Conservation (phyloP, 2,888 invertebrate genomes). For the Drosophila colorata region DNA sequence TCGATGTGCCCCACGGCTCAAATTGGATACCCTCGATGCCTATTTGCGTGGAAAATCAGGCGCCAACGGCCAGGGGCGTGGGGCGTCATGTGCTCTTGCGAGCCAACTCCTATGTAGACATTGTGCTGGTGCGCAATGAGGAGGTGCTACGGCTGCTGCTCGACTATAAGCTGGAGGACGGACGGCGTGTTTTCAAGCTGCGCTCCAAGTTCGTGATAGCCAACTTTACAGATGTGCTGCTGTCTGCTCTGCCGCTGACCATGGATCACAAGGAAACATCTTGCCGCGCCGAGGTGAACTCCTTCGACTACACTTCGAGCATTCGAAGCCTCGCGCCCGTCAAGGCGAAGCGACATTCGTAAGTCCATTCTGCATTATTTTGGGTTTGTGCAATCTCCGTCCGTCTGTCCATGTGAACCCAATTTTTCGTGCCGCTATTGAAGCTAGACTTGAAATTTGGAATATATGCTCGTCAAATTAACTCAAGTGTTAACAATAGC, state of each 20-base stretch:
- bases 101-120: conserved; percentile 67
- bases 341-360: conserved; percentile 61
- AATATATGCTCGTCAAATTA: no score
- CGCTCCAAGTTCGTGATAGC: conserved; percentile 80
- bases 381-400: no score
- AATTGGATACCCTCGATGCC: conserved; percentile 78
- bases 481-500: no score
- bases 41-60: conserved; percentile 70
- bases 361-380: not conserved
- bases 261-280: conserved; percentile 81
- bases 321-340: conserved; percentile 43
- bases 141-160: conserved; percentile 77
- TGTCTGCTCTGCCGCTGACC: conserved; percentile 77
- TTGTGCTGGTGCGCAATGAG: conserved; percentile 71
- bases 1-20: conserved; percentile 62
- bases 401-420: no score
- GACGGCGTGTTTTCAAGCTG: conserved; percentile 77
- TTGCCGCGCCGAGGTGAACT: conserved; percentile 52
- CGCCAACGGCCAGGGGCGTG: conserved; percentile 27
- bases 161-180: conserved; percentile 76
- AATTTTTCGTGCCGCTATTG: no score
- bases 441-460: no score
- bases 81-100: conserved; percentile 64
- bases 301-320: conserved; percentile 34
- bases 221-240: conserved; percentile 75